Evolutionary conservation across 2,113 vertebrate genomes (phyloP).

Genomic region (Gnathonemus longibarbis): DNA sequence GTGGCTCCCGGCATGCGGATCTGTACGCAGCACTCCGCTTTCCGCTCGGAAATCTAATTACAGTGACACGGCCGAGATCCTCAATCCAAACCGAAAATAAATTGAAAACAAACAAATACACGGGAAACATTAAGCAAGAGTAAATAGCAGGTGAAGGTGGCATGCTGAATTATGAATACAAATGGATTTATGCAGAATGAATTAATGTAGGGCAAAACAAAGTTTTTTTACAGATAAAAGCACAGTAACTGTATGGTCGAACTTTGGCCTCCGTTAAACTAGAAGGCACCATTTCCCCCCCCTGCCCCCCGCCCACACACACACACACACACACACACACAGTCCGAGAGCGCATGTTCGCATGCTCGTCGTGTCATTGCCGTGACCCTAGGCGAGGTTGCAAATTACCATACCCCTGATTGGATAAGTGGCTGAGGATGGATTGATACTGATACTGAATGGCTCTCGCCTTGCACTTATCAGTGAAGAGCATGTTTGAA

Average conservation of each 20-base stretch:
- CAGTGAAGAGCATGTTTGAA: slow-evolving; percentile 1
- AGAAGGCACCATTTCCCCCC: background rate
- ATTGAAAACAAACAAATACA: slow-evolving; percentile 17
- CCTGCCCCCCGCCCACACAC: no score
- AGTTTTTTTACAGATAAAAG: background rate
- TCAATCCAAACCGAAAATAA: slow-evolving; percentile 18
- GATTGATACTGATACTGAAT: background rate
- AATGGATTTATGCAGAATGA: background rate
- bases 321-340: background rate
- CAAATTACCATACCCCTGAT: background rate
- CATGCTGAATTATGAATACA: slow-evolving; percentile 13
- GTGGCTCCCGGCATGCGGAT: background rate
- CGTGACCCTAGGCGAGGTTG: background rate
- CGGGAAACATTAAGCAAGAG: slow-evolving; percentile 11
- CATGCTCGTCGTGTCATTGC: background rate
- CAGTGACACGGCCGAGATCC: background rate
- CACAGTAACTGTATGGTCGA: background rate
- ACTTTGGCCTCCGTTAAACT: background rate
- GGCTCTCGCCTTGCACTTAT: background rate
- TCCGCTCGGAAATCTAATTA: slow-evolving; percentile 12
- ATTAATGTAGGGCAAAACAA: background rate
- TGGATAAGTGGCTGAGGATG: background rate
- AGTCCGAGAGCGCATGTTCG: background rate
- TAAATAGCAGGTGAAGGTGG: slow-evolving; percentile 13
- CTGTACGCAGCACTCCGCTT: background rate